Conservation (phyloP, 2,113 vertebrate genomes). For the Scomber scombrus region DNA sequence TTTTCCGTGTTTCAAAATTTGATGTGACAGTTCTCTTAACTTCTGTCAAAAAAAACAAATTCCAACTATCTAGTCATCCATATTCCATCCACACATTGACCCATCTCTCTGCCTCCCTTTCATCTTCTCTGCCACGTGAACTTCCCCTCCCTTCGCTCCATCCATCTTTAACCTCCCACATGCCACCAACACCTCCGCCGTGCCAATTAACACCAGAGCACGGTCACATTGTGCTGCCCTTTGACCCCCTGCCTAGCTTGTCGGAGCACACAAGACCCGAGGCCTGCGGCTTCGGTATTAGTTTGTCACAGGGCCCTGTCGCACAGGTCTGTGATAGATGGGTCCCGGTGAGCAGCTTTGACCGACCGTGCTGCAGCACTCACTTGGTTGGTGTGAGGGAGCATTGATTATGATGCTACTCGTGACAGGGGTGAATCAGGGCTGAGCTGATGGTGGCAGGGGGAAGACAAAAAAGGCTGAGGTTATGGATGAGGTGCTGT, state of each 20-base stretch:
- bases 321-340: slow-evolving; percentile 79
- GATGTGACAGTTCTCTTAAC: slow-evolving; percentile 41
- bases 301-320: slow-evolving; percentile 76
- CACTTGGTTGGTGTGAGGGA: slow-evolving; percentile 56
- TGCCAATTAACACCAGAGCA: slow-evolving; percentile 79
- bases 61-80: slow-evolving; percentile 51
- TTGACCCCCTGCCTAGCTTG: slow-evolving; percentile 69
- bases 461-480: slow-evolving; percentile 55
- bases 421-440: slow-evolving; percentile 66
- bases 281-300: slow-evolving; percentile 62
- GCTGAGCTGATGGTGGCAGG: slow-evolving; percentile 52
- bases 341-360: slow-evolving; percentile 62
- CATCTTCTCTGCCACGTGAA: slow-evolving; percentile 37
- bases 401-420: slow-evolving; percentile 81
- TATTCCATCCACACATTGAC: slow-evolving; percentile 53
- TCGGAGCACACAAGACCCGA: slow-evolving; percentile 54
- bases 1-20: slow-evolving; percentile 20
- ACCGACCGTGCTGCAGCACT: slow-evolving; percentile 67
- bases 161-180: slow-evolving; percentile 64
- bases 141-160: slow-evolving; percentile 34
- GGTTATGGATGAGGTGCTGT: slow-evolving; percentile 74
- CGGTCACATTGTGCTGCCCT: slow-evolving; percentile 69
- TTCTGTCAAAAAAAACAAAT: slow-evolving; percentile 52
- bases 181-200: slow-evolving; percentile 61
- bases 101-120: slow-evolving; percentile 39